Base-by-base conservation (phyloP, 2,113 vertebrate species). In the Chrysemys picta region DNA sequence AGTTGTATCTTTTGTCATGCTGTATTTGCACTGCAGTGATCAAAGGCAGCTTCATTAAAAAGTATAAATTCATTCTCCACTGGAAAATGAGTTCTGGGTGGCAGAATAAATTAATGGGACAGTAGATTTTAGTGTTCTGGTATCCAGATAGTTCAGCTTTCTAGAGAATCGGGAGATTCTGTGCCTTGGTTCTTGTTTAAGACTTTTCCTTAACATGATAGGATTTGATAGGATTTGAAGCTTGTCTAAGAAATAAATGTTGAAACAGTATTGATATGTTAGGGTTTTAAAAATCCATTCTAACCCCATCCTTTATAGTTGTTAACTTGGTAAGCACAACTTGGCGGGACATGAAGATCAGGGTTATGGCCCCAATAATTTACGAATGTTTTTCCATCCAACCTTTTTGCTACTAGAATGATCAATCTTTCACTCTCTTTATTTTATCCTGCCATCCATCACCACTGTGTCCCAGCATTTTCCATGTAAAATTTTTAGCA, bases 1-100 rank as follows among this genome's bases (percentile, higher is more conserved):
- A 1, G 3, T 0, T 29, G 1, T 0, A 0, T 4, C 10, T 1
- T 29, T 3, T n/a, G 45, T 24, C 12, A 42, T 21, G 1, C 1
- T 1, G 22, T 8, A 8, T 54, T 91, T 52, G 16, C 84, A 21
- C 38, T 29, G 2, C 1, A 0, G 21, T 14, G 25, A 25, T 12
- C 52, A 42, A 75, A 6, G 14, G 82, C 9, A 76, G 35, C 1
- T 42, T 42, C 42, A 42, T 42, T 42, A 35, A 59, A 59, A 56
- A 1, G 0, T 52, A 4, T 21, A 3, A 35, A 29, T 72, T 81
- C 31, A 19, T 86, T 50, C 85, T 35, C 31, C 13, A 16, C 27
- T 35, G 11, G 38, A 76, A 76, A n/a, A 5, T 56, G 72, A 24
- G 6, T 11, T 76, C 72, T 45, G 24, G 22, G 24, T 72, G 72